phyloP scores from a whole-genome alignment of 2,888 invertebrate genomes.

The Lochmaea capreae region DNA sequence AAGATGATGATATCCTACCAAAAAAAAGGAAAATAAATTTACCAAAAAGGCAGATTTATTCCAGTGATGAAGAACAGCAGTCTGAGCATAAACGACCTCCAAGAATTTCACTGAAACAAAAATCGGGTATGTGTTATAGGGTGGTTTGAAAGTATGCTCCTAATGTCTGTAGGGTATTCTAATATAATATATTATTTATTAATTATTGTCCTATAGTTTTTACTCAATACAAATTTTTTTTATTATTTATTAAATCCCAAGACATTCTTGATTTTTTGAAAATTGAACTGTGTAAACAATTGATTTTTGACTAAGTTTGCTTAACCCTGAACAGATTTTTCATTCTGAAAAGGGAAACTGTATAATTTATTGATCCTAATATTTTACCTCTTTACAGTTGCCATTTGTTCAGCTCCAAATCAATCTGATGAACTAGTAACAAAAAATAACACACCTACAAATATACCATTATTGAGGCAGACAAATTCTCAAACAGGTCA shows the following conservation, averaged over 20 bases:
- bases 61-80: constrained; percentile 25
- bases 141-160: constrained; percentile 8
- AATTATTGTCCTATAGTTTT: constrained; percentile 8
- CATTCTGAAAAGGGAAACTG: not conserved
- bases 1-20: constrained; percentile 27
- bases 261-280: constrained; percentile 4
- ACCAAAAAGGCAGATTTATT: constrained; percentile 20
- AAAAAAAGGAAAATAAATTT: constrained; percentile 25
- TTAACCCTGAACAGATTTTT: not conserved
- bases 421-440: not conserved
- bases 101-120: constrained; percentile 17
- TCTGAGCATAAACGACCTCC: constrained; percentile 24
- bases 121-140: constrained; percentile 14
- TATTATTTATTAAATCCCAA: constrained; percentile 7
- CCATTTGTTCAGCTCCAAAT: not conserved
- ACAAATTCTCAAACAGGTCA: not conserved
- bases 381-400: not conserved
- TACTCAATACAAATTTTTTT: not conserved
- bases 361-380: not conserved
- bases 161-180: not conserved
- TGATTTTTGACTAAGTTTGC: constrained; percentile 3
- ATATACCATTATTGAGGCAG: not conserved
- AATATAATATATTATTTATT: constrained; percentile 5
- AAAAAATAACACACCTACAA: not conserved
- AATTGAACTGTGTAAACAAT: constrained; percentile 12